Conservation (phyloP, 2,888 invertebrate genomes). For the Muschampia plurimacula region DNA sequence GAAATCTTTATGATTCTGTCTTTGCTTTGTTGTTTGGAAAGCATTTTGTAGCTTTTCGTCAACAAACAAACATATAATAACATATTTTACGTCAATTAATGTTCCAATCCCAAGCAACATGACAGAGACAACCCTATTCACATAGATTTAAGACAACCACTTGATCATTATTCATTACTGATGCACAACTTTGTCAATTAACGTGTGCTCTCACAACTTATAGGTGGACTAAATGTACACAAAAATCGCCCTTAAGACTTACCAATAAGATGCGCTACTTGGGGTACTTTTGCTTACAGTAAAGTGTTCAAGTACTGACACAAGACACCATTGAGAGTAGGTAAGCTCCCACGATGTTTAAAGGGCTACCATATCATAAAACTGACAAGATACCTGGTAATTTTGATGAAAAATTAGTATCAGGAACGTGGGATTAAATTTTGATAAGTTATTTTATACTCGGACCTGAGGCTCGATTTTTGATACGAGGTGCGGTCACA, state of each 20-base stretch:
- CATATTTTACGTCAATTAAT: not conserved
- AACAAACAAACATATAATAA: not conserved
- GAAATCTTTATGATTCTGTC: not conserved
- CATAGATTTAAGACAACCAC: conserved; percentile 35
- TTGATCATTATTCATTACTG: conserved; percentile 35
- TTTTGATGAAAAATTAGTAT: not conserved
- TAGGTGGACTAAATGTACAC: conserved; percentile 25
- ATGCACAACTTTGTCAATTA: conserved; percentile 51
- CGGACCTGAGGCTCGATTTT: too few species aligned
- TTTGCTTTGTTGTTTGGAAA: not conserved
- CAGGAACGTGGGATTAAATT: too few species aligned
- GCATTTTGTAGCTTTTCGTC: not conserved
- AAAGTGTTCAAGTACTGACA: conserved; percentile 52
- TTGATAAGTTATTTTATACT: too few species aligned
- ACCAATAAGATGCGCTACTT: conserved; percentile 6
- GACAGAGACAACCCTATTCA: conserved; percentile 20
- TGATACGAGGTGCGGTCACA: too few species aligned
- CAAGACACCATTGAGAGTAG: conserved; percentile 67
- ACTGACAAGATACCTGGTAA: conserved; percentile 33
- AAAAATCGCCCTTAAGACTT: conserved; percentile 16
- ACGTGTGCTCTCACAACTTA: conserved; percentile 49
- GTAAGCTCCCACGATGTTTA: conserved; percentile 67
- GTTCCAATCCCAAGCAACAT: not conserved
- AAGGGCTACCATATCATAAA: conserved; percentile 32
- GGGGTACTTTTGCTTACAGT: conserved; percentile 20